Conservation (phyloP, 2,888 invertebrate species). For the Volucella inflata region DNA sequence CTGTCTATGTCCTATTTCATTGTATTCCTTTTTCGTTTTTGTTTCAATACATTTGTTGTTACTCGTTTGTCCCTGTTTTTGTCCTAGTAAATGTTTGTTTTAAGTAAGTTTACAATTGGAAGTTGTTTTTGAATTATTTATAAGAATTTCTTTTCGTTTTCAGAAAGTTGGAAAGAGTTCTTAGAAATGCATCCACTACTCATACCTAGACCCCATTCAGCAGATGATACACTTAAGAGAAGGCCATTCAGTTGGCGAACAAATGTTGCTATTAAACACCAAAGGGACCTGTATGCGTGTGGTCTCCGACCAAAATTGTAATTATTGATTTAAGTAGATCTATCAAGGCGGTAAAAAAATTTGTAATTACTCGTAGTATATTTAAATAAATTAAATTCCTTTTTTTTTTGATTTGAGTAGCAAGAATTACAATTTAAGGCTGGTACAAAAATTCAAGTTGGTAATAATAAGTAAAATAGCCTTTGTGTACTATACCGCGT, state of each 20-base stretch:
- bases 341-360: constrained; percentile 3
- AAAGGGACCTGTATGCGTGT: constrained; percentile 59
- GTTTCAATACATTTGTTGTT: constrained; percentile 34
- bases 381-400: not conserved
- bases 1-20: constrained; percentile 6
- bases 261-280: constrained; percentile 46
- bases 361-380: not conserved
- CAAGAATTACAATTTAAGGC: too few relatives aligned
- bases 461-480: too few relatives aligned
- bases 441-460: too few relatives aligned
- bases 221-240: constrained; percentile 53
- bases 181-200: constrained; percentile 33
- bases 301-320: constrained; percentile 65
- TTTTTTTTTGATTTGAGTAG: too few relatives aligned
- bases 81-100: constrained; percentile 32
- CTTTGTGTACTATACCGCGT: too few relatives aligned
- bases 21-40: constrained; percentile 16
- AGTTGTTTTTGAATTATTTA: not conserved
- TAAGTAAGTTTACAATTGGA: constrained; percentile 12
- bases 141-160: not conserved
- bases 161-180: constrained; percentile 65
- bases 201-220: constrained; percentile 40
- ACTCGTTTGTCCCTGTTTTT: constrained; percentile 51
- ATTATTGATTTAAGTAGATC: constrained; percentile 36
- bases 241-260: constrained; percentile 61